Base-by-base conservation (phyloP, 2,888 invertebrate genomes). In the Odontomyia ornata region DNA sequence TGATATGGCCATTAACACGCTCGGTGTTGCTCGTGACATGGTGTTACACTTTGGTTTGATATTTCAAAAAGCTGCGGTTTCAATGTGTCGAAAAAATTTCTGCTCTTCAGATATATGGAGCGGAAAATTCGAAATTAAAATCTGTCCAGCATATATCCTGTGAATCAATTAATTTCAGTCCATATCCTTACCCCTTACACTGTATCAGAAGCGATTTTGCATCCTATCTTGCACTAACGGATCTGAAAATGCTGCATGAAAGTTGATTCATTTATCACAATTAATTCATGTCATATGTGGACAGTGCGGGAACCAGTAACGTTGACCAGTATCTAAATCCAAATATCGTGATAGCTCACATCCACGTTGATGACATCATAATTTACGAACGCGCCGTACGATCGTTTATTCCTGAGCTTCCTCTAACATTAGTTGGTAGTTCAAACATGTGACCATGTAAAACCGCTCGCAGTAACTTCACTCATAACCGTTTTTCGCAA, bases 351-450 rank as follows among this genome's bases (percentile, higher is more conserved):
- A 69, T 23, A 69, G 47, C n/a, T 69, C 69, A 47, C 13, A 69
- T 69, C 47, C 21, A 18, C 5, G 47, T 30, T 69, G 69, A 69
- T 69, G 69, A 69, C 69, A 69, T 69, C 69, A 69, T 69, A 69
- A 69, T 69, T 69, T 47, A 69, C 46, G 69, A 15, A 69, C 36
- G 7, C 5, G 43, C 69, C 5, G 15, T 69, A 69, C 23, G 69
- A 69, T 69, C 69, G n/a, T 23, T 47, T 25, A 47, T 43, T 27
- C 23, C 15, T 25, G 21, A 60, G 18, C 60, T 11, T 25, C 60
- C 15, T 52, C 15, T 23, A 23, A 60, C 25, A 13, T 3, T 13
- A 3, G 60, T 25, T 60, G 60, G 25, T 13, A 25, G 11, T 7
- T 7, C 3, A 2, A 13, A 60, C 21, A 25, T 1, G 60, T 21